These are phyloP conservation scores for Melikaiella ostensackeni DNA, from an alignment of 2,888 invertebrate species.

Conservation along the genomic window DNA sequence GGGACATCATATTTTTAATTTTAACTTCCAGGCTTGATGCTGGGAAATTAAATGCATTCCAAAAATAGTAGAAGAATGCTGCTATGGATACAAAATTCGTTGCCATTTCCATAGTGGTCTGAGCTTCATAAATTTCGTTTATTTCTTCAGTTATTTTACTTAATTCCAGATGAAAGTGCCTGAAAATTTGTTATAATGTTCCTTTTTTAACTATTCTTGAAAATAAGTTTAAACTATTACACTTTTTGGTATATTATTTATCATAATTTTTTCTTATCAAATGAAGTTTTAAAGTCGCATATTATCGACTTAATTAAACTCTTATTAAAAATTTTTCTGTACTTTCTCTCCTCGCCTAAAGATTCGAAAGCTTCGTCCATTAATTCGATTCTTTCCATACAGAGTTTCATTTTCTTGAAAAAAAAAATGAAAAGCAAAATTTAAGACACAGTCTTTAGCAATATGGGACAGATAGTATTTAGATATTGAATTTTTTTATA, in stretches of 20 bases:
- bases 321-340: neutral
- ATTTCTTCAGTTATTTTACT: constrained; percentile 48
- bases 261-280: too few species aligned
- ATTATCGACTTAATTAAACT: neutral
- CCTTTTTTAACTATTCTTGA: too few species aligned
- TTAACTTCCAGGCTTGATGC: too few species aligned
- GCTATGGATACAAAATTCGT: constrained; percentile 46
- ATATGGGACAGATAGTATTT: neutral
- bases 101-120: constrained; percentile 48
- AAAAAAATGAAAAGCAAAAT: neutral
- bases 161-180: constrained; percentile 60
- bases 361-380: neutral
- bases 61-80: constrained; percentile 42
- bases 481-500: too few species aligned
- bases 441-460: neutral
- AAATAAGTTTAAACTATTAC: too few species aligned
- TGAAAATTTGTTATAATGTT: constrained; percentile 28
- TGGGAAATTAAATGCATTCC: neutral
- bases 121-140: constrained; percentile 46
- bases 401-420: constrained; percentile 1
- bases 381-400: neutral
- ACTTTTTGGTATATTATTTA: too few species aligned
- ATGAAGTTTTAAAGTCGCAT: too few species aligned
- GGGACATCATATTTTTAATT: neutral
- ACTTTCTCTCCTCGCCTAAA: neutral